Conservation (phyloP, 2,797 vertebrate genomes). For the Sylvia borin region DNA sequence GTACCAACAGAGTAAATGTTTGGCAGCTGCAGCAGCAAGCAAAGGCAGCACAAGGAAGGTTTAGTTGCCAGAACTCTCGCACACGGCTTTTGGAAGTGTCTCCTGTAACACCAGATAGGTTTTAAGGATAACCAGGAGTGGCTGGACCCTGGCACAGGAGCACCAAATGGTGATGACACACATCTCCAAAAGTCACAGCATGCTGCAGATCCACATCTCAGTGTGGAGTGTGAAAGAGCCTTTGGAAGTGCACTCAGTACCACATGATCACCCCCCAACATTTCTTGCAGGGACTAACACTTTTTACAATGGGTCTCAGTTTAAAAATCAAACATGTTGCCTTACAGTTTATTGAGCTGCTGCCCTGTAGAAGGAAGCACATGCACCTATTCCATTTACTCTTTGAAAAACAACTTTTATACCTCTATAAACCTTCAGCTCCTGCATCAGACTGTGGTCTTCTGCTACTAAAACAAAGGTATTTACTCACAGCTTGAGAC, state of each 20-base stretch:
- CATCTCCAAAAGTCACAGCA: not conserved
- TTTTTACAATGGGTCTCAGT: not conserved
- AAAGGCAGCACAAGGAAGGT: not conserved
- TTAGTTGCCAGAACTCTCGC: not conserved
- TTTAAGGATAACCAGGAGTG: not conserved
- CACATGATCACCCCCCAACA: not conserved
- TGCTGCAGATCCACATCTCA: not conserved
- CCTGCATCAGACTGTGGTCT: not conserved
- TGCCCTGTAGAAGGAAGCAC: not conserved
- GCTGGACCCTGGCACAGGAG: not conserved
- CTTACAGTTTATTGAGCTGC: not conserved
- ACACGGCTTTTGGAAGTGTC: not conserved
- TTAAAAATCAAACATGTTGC: not conserved
- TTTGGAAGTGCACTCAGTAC: not conserved
- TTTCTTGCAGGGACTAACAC: not conserved
- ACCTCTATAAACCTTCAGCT: not conserved
- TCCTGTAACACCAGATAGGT: not conserved
- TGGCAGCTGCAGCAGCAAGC: not conserved
- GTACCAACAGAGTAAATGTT: not conserved
- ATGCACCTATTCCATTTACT: not conserved
- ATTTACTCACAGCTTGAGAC: slow-evolving; percentile 58
- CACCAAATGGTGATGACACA: not conserved
- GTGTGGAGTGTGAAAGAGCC: not conserved
- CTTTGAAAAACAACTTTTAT: not conserved
- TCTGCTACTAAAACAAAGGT: slow-evolving; percentile 31